Evolutionary conservation across 2,888 invertebrate species (phyloP).

Genomic region (Galerucella pusilla): DNA sequence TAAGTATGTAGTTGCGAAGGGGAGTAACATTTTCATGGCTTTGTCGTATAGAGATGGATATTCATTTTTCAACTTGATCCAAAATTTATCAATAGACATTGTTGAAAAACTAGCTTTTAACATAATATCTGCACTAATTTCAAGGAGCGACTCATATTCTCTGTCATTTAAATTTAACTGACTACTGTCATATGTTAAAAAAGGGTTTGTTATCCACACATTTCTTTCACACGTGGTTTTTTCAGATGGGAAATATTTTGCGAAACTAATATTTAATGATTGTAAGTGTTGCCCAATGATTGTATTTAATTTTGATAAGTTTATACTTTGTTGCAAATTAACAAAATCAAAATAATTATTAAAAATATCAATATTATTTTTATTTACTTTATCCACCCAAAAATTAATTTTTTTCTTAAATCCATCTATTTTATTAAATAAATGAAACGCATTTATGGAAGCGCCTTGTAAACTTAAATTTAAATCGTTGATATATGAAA

Average conservation of each 20-base stretch:
- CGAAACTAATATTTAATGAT: neutral
- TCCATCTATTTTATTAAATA: constrained; percentile 15
- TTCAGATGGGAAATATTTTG: neutral
- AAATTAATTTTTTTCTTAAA: constrained; percentile 15
- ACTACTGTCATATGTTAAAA: too few relatives aligned
- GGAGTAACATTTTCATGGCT: neutral
- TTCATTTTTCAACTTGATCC: neutral
- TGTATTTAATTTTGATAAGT: too few relatives aligned
- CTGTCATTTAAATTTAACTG: neutral
- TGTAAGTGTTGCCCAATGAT: too few relatives aligned
- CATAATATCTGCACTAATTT: constrained; percentile 7
- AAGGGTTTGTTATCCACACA: too few relatives aligned
- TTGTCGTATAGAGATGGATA: constrained; percentile 8
- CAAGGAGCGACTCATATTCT: neutral
- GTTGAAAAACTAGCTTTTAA: constrained; percentile 14
- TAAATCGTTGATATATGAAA: constrained; percentile 12
- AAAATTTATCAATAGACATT: constrained; percentile 2
- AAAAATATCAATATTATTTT: constrained; percentile 8
- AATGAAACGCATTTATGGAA: constrained; percentile 13
- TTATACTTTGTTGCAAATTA: too few relatives aligned
- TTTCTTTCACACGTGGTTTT: neutral
- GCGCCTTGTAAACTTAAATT: constrained; percentile 1
- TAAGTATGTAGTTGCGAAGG: too few relatives aligned
- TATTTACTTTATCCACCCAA: constrained; percentile 10
- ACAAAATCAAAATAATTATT: constrained; percentile 11